Base-by-base conservation (phyloP, 30 jellyfish, hydroid and myxozoan genomes). In the Hydra vulgaris region DNA sequence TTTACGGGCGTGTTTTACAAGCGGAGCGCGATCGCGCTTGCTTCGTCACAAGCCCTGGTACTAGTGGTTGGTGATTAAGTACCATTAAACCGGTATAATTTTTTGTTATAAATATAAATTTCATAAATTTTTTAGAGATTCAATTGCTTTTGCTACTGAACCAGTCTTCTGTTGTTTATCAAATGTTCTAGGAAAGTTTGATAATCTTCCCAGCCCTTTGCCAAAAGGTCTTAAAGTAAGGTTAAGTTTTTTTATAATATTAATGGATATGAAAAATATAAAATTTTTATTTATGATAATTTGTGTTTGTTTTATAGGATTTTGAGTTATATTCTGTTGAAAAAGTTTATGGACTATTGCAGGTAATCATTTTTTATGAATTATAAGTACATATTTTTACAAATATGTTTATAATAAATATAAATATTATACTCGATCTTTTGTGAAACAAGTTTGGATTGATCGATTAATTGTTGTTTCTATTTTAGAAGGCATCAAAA, bases 101-200 rank as follows among this genome's bases (percentile, higher is more conserved):
- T n/a, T n/a, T n/a, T n/a, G n/a, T n/a, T n/a, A n/a, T n/a, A n/a
- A n/a, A n/a, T n/a, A n/a, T n/a, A n/a, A n/a, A n/a, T n/a, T n/a
- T n/a, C n/a, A n/a, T n/a, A n/a, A n/a, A 15, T n/a, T 81, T 81
- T 78, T 83, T 79, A 90, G 97, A 70, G 97, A 90, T 66, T 85
- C 97, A 7, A 85, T 90, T 24, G 97, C 95, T 21, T 90, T 90
- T 85, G 97, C 97, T 3, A 90, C 95, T 23, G 97, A 90, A 66
- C 97, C 97, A 56, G 78, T 86, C 22, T 82, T 90, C 78, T 87
- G 94, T 55, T 81, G 95, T 61, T 74, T 90, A 26, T 88, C 97
- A 71, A 90, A 90, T 79, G 84, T 71, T 16, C 87, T 90, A 19
- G 95, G 94, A 21, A 90, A 86, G 40, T 85, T 80, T 90, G 97